Evolutionary conservation across 2,888 invertebrate genomes (phyloP), one percentile per base, ranked within the genome.

Genomic region (Megalurothrips usitatus): DNA sequence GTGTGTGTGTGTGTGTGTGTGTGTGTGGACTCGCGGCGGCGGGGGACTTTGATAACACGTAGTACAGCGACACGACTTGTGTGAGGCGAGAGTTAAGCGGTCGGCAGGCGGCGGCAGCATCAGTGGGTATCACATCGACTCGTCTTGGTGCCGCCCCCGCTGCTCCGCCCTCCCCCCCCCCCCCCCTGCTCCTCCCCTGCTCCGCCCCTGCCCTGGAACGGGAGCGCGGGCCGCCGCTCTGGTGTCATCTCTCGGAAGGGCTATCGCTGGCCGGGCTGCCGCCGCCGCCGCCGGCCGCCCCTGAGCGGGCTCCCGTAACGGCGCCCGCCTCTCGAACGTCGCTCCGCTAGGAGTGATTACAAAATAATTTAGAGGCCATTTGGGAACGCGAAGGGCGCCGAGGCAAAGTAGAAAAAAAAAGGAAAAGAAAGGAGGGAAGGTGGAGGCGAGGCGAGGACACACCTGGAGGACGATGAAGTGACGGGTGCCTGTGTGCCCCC

Each of bases 351-450:
- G 68, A 75, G 68, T 75, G 68, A 75, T 75, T 75, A 75, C 68
- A 75, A 75, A 75, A 75, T 75, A 75, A 75, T 75, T 75, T 75
- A 75, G 68, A 75, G 68, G 26, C 68, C 68, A 75, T 75, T 75
- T 75, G 68, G 68, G 68, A 68, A 14, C 58, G 58, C 58, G 58
- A 58, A 17, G n/a, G 58, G 58, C 58, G 58, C 58, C n/a, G 52
- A 17, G 68, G 68, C 11, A 75, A 75, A 75, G 23, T 75, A 75
- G 26, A 26, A 75, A 75, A 26, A 75, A 75, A 58, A 4, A 52
- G 9, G 9, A 52, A 6, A 52, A 17, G 52, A 52, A 8, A 52
- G 14, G 49, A 14, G 14, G 52, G 19, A 52, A 19, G 52, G 14
- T 17, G 17, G 58, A 4, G 26, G 68, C 23, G 26, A 26, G 68